phyloP scores from a whole-genome alignment of 2,888 invertebrate species.

The Hipparchia sbordonii region DNA sequence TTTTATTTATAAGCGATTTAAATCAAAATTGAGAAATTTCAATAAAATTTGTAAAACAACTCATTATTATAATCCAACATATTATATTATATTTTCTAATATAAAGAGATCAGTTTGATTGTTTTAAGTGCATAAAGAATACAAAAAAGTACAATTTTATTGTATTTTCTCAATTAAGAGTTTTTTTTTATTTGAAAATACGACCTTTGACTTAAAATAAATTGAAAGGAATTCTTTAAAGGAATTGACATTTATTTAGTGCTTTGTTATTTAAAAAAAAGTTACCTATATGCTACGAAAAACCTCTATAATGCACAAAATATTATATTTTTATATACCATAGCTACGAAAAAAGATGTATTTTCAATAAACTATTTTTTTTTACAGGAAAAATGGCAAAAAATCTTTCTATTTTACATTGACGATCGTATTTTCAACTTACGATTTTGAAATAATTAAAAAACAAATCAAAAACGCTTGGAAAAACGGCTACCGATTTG shows the following conservation, averaged over 20 bases:
- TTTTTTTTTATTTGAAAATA: constrained; percentile 35
- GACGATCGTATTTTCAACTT: constrained; percentile 50
- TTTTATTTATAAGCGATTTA: constrained; percentile 32
- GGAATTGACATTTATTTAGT: constrained; percentile 10
- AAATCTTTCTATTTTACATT: constrained; percentile 30
- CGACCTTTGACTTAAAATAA: constrained; percentile 24
- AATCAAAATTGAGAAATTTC: constrained; percentile 24
- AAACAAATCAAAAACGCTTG: constrained; percentile 61
- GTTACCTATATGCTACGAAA: constrained; percentile 2
- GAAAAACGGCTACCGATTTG: constrained; percentile 71
- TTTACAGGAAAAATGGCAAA: neutral
- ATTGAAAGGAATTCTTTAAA: constrained; percentile 18
- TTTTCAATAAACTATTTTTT: constrained; percentile 9
- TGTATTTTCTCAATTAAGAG: constrained; percentile 34
- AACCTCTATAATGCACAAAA: constrained; percentile 16
- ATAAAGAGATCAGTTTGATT: neutral
- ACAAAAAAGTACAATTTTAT: constrained; percentile 7
- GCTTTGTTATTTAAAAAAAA: neutral
- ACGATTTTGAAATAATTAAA: constrained; percentile 46
- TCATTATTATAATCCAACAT: too few species aligned
- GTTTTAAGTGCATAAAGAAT: neutral
- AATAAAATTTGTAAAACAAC: neutral
- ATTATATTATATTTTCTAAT: too few species aligned
- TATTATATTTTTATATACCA: constrained; percentile 14
- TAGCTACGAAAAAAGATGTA: neutral